Evolutionary conservation across 2,888 invertebrate genomes (phyloP).

Genomic region (Cephalotes varians): DNA sequence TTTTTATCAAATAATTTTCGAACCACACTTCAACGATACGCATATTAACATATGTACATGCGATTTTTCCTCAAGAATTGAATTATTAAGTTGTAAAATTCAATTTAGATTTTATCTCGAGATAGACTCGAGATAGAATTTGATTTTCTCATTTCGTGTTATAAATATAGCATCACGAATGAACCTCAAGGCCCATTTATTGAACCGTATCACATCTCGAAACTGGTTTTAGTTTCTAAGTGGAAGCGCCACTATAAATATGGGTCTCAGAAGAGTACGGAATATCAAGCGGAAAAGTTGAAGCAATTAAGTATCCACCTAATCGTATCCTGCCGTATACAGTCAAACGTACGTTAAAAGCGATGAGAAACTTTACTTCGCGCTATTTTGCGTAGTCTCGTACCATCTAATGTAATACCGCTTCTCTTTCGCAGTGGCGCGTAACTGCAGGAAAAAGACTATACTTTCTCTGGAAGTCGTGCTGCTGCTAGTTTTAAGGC

Average conservation of each 20-base stretch:
- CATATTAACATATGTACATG: background rate
- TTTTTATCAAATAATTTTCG: background rate
- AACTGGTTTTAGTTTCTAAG: background rate
- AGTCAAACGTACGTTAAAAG: slow-evolving; percentile 19
- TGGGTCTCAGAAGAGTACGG: background rate
- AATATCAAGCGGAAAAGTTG: background rate
- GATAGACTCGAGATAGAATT: background rate
- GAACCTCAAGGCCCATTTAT: background rate
- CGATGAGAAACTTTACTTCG: background rate
- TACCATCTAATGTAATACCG: background rate
- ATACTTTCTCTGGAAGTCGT: slow-evolving; percentile 54
- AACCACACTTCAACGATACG: background rate
- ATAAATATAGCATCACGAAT: background rate
- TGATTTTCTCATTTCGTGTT: background rate
- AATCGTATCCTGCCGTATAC: background rate
- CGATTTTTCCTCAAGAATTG: background rate
- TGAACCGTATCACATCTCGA: background rate
- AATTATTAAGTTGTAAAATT: background rate
- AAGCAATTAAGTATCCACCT: background rate
- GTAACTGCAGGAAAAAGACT: background rate
- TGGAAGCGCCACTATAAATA: background rate
- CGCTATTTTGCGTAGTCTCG: slow-evolving; percentile 22
- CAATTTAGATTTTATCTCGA: background rate
- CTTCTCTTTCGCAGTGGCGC: slow-evolving; percentile 7
- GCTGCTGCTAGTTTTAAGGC: slow-evolving; percentile 45